phyloP scores from a whole-genome alignment of 2,113 vertebrate genomes.

The Epinephelus moara region DNA sequence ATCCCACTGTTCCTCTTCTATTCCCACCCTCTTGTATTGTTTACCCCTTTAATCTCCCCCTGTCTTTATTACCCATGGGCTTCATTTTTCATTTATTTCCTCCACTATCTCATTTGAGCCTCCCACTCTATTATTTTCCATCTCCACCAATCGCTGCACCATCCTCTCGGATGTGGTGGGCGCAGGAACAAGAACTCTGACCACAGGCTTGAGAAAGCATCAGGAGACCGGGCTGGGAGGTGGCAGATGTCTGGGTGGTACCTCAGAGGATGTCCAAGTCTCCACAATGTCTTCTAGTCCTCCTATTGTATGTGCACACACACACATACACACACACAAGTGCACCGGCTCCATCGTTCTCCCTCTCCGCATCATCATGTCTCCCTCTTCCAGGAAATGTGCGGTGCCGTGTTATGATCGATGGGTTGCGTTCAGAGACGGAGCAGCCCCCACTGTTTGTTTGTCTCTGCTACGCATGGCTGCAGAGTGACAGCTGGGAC shows the following conservation, averaged over 20 bases:
- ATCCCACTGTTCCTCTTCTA: constrained; percentile 37
- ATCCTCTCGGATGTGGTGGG: constrained; percentile 35
- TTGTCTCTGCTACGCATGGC: constrained; percentile 73
- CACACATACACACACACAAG: constrained; percentile 28
- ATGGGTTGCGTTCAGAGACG: constrained; percentile 73
- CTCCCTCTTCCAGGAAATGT: constrained; percentile 74
- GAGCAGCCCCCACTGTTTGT: constrained; percentile 75
- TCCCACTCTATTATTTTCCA: constrained; percentile 40
- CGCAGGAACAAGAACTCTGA: constrained; percentile 34
- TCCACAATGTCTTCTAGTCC: constrained; percentile 37
- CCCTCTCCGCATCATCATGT: constrained; percentile 56
- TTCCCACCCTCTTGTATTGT: constrained; percentile 27
- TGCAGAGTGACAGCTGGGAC: constrained; percentile 76
- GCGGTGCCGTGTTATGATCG: constrained; percentile 70
- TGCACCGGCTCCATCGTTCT: constrained; percentile 44
- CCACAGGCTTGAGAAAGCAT: constrained; percentile 47
- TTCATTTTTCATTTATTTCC: constrained; percentile 52
- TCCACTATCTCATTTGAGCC: constrained; percentile 10
- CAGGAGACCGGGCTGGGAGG: constrained; percentile 39
- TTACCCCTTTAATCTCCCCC: constrained; percentile 36
- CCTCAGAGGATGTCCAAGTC: constrained; percentile 48
- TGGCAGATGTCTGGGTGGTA: constrained; percentile 65
- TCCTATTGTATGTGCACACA: constrained; percentile 21
- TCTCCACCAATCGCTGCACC: neutral
- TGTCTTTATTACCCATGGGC: constrained; percentile 9